Evolutionary conservation across 1,140 invertebrate genomes (phyloP).

Genomic region (Drosophila micromelanica): DNA sequence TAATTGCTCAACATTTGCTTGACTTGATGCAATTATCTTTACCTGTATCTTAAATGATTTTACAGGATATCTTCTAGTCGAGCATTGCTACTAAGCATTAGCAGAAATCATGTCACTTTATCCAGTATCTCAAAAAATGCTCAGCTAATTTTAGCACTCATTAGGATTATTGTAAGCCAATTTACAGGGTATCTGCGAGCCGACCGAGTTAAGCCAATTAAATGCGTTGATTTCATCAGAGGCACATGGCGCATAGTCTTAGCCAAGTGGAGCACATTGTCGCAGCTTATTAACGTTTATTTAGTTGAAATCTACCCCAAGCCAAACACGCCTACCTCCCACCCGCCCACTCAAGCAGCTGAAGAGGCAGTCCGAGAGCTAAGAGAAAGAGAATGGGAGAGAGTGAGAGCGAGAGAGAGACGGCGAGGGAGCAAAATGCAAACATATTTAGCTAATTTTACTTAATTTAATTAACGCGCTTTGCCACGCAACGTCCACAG

Average conservation of each 20-base stretch:
- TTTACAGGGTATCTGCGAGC: not conserved
- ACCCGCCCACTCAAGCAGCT: not conserved
- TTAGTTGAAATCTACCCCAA: not conserved
- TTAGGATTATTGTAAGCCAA: not conserved
- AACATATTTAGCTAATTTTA: constrained; percentile 81
- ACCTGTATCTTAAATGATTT: not conserved
- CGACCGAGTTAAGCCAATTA: constrained; percentile 1
- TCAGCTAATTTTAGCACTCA: not conserved
- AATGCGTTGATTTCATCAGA: not conserved
- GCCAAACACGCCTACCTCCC: not conserved
- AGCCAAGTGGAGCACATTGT: constrained; percentile 6
- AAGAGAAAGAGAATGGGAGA: constrained; percentile 1
- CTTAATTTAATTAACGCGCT: constrained; percentile 81
- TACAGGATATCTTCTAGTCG: not conserved
- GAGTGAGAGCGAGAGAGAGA: too few relatives aligned
- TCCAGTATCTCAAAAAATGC: not conserved
- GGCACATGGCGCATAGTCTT: not conserved
- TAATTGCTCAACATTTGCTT: too few relatives aligned
- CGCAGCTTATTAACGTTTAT: constrained; percentile 2
- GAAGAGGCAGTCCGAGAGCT: constrained; percentile 11
- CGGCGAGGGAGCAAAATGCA: constrained; percentile 41
- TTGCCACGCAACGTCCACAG: constrained; percentile 45
- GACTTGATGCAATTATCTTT: too few relatives aligned
- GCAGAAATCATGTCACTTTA: too few relatives aligned
- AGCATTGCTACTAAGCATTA: too few relatives aligned